phyloP scores from a whole-genome alignment of 2,113 vertebrate species.

The Notothenia rossii region DNA sequence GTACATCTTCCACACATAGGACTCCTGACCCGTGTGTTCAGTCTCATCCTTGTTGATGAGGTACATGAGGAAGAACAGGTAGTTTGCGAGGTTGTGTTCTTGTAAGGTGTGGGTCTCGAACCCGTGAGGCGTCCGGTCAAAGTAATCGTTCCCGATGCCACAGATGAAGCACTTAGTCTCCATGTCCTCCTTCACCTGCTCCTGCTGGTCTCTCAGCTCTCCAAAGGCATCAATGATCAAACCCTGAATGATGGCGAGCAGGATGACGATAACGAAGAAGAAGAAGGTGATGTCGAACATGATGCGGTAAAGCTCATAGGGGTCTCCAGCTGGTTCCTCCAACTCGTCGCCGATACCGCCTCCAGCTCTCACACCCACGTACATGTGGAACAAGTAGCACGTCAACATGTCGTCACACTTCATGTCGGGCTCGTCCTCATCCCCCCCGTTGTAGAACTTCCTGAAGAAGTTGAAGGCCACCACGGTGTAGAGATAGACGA shows the following conservation, averaged over 20 bases:
- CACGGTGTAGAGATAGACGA: constrained; percentile 97
- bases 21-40: constrained; percentile 98
- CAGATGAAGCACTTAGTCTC: constrained; percentile 99
- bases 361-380: constrained; percentile 96
- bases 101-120: constrained; percentile 99
- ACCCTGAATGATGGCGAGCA: constrained; percentile 99
- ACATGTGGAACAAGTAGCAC: constrained; percentile 99
- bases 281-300: constrained; percentile 99
- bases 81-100: constrained; percentile 99
- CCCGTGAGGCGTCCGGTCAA: constrained; percentile 96
- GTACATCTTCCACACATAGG: no score
- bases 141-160: constrained; percentile 98
- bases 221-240: constrained; percentile 99
- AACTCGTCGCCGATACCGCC: constrained; percentile 98
- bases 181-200: constrained; percentile 99
- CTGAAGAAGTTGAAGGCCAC: constrained; percentile 99
- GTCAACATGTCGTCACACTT: constrained; percentile 99
- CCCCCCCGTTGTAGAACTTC: constrained; percentile 99
- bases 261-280: constrained; percentile 99
- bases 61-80: constrained; percentile 99
- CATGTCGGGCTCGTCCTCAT: constrained; percentile 97
- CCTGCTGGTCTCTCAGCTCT: constrained; percentile 98
- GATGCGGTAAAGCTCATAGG: constrained; percentile 98
- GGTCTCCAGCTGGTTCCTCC: constrained; percentile 96
- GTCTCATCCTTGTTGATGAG: constrained; percentile 99